Evolutionary conservation across 2,888 invertebrate genomes (phyloP).

Genomic region (Dryocosmus kuriphilus): DNA sequence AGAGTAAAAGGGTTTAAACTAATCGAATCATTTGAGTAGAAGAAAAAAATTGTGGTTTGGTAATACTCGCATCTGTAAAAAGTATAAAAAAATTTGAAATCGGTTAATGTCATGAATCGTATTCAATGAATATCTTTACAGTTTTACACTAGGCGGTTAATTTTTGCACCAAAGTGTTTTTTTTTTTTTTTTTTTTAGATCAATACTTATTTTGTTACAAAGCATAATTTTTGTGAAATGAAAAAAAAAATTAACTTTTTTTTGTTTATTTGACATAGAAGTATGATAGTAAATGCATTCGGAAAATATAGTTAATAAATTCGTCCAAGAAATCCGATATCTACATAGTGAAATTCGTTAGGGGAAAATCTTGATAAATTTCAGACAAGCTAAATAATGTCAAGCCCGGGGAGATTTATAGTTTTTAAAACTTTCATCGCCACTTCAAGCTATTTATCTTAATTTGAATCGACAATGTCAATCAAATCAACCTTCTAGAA

Average conservation of each 20-base stretch:
- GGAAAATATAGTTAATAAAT: not conserved
- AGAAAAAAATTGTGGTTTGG: too few relatives aligned
- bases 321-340: not conserved
- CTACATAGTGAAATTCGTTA: not conserved
- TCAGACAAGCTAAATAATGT: not conserved
- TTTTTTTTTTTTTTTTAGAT: too few relatives aligned
- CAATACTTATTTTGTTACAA: too few relatives aligned
- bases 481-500: not conserved
- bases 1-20: too few relatives aligned
- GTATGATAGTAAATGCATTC: not conserved
- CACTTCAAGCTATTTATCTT: conserved; percentile 15
- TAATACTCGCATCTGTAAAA: too few relatives aligned
- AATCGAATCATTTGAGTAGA: too few relatives aligned
- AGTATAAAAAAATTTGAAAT: too few relatives aligned
- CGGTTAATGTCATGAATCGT: too few relatives aligned
- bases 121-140: too few relatives aligned
- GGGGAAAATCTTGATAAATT: not conserved
- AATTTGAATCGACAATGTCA: not conserved
- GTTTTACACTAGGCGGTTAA: too few relatives aligned
- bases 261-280: not conserved
- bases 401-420: not conserved
- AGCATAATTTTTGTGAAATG: not conserved
- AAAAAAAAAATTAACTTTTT: not conserved
- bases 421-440: not conserved
- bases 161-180: too few relatives aligned